Evolutionary conservation across 2,797 vertebrate genomes (phyloP).

Genomic region (Microhierax caerulescens): DNA sequence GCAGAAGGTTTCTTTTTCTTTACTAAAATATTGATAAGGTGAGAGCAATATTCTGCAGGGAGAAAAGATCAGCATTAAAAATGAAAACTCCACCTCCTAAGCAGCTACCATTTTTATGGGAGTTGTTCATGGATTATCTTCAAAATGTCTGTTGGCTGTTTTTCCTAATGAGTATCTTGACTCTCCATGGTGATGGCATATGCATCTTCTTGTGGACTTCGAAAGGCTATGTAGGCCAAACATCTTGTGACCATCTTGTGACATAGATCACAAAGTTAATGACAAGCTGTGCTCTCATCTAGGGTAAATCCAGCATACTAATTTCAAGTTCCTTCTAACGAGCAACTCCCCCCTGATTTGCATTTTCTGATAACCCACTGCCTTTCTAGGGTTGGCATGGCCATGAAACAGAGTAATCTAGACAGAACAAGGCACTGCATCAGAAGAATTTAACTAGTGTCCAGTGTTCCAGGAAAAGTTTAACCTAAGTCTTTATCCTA

Average conservation of each 20-base stretch:
- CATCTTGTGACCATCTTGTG: neutral
- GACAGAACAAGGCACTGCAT: neutral
- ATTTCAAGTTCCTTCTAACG: neutral
- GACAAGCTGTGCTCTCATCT: neutral
- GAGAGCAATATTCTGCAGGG: neutral
- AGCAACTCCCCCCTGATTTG: neutral
- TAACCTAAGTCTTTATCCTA: neutral
- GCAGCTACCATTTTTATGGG: neutral
- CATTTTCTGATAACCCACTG: neutral
- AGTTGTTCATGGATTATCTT: neutral
- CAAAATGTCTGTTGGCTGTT: neutral
- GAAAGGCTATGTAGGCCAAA: neutral
- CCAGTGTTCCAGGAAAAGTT: neutral
- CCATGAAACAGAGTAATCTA: neutral
- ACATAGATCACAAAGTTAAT: neutral
- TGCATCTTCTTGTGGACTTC: neutral
- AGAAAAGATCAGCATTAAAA: neutral
- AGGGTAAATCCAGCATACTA: neutral
- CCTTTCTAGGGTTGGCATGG: neutral
- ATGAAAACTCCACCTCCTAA: neutral
- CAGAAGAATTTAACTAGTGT: neutral
- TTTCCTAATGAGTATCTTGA: neutral
- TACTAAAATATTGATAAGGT: slow-evolving; percentile 55
- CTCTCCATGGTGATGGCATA: neutral
- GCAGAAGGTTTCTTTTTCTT: slow-evolving; percentile 36